Evolutionary conservation across 2,888 invertebrate genomes (phyloP).

Genomic region (Ephialtes manifestator): DNA sequence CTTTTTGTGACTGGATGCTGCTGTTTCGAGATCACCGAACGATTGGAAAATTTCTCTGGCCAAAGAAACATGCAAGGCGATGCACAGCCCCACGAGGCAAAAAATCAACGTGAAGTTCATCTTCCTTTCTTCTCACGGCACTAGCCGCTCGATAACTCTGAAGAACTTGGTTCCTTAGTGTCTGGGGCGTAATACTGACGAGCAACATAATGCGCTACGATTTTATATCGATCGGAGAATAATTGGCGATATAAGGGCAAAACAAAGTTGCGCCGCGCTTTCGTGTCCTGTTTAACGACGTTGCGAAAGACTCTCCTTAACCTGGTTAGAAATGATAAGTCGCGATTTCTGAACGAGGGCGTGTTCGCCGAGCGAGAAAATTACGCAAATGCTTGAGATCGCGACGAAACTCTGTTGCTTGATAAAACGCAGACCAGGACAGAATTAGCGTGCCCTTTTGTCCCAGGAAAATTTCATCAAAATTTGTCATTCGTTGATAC

Average conservation of each 20-base stretch:
- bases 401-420: conserved; percentile 15
- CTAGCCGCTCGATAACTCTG: not conserved
- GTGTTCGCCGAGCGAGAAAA: conserved; percentile 54
- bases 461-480: not conserved
- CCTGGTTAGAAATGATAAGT: conserved; percentile 74
- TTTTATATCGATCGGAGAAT: conserved; percentile 81
- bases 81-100: conserved; percentile 41
- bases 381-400: conserved; percentile 58
- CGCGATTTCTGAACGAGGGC: conserved; percentile 45
- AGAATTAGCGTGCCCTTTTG: conserved; percentile 12
- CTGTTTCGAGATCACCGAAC: conserved; percentile 61
- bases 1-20: conserved; percentile 81
- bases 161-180: conserved; percentile 13
- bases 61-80: conserved; percentile 30
- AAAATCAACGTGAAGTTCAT: conserved; percentile 39
- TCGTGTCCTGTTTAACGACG: conserved; percentile 73
- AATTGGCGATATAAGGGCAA: conserved; percentile 80
- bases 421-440: not conserved
- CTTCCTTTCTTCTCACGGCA: conserved; percentile 1
- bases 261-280: conserved; percentile 72
- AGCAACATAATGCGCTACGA: conserved; percentile 69
- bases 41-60: conserved; percentile 87
- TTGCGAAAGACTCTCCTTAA: conserved; percentile 83
- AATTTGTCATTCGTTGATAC: not conserved
- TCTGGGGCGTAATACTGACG: conserved; percentile 37